Evolutionary conservation across 2,888 invertebrate genomes (phyloP), one percentile per base, ranked within the genome.

Genomic region (Hypomecis atomaria): DNA sequence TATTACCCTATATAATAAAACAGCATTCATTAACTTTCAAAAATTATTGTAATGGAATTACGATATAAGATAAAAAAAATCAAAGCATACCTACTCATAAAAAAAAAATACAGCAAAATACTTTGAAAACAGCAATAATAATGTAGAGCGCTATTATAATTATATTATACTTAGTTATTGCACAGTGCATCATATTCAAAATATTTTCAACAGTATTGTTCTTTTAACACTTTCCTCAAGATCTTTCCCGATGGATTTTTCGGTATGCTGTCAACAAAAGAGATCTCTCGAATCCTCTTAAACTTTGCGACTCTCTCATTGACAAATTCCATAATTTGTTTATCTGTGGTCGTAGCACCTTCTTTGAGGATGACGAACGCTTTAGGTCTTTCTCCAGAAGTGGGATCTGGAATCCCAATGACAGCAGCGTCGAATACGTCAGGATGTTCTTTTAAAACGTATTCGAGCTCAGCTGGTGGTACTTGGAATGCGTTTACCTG

Each of bases 381-480:
- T 77, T 94, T 94, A 0, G 97, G 97, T 8, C 94, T 93, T 86
- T 98, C 97, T 5, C 97, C 98, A 42, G 90, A 92, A 9, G 86
- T 83, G 0, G 92, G 86, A 78, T 97, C 95, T 0, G 95, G 95
- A 11, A 96, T 85, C 0, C 97, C 98, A 65, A 98, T 92, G 0
- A 98, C 98, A 0, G 96, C 98, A 0, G 96, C 97, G 76, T 98
- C 98, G 9, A 92, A 83, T 0, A 99, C 94, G 36, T 94, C 94
- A 0, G 96, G 96, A 84, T 97, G 96, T 48, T 94, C 93, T 64
- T 96, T 93, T 0, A 97, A 78, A 5, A 96, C 77, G 55, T 93
- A 95, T 85, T 98, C 98, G 36, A 98, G 84, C 85, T 98, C 98
- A 0, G 98, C 98, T 33, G 98, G 98, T 8, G 98, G 95, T 6